phyloP scores from a whole-genome alignment of 1,140 invertebrate genomes.

The Steinernema khuongi region DNA sequence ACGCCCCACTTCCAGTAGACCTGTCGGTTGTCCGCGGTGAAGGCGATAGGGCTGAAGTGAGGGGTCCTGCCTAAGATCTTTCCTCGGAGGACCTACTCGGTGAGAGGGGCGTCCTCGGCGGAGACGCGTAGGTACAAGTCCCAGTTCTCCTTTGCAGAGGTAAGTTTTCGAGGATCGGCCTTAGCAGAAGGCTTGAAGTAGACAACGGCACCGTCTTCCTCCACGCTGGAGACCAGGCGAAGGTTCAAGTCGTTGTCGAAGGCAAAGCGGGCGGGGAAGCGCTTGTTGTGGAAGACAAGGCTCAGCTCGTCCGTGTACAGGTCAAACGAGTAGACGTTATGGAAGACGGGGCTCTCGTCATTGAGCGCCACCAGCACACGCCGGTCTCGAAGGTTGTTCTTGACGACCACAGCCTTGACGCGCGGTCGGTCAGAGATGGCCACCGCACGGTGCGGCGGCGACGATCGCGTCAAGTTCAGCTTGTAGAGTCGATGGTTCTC shows the following conservation, averaged over 20 bases:
- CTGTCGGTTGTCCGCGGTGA: conserved; percentile 49
- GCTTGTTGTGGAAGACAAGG: conserved; percentile 27
- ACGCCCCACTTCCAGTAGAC: conserved; percentile 57
- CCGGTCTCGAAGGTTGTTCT: conserved; percentile 27
- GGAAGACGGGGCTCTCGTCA: conserved; percentile 38
- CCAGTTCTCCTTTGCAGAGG: conserved; percentile 49
- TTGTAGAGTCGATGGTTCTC: conserved; percentile 38
- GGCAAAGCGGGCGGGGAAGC: conserved; percentile 41
- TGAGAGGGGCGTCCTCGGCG: conserved; percentile 52
- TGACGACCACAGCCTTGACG: conserved; percentile 29
- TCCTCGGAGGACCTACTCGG: conserved; percentile 40
- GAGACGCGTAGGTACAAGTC: conserved; percentile 49
- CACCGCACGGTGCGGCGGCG: conserved; percentile 3
- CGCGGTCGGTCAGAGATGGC: conserved; percentile 24
- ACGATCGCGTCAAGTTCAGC: conserved; percentile 34
- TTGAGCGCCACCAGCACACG: conserved; percentile 35
- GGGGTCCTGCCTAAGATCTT: background rate
- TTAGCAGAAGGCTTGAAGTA: conserved; percentile 48
- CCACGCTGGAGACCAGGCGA: conserved; percentile 50
- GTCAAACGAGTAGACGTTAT: conserved; percentile 38
- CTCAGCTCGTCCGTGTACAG: conserved; percentile 28
- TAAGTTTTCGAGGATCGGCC: conserved; percentile 42
- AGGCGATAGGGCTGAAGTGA: conserved; percentile 51
- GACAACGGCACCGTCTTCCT: conserved; percentile 46
- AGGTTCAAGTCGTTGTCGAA: conserved; percentile 55